Conservation (phyloP, 2,888 invertebrate species). For the Cacoxenus indagator region DNA sequence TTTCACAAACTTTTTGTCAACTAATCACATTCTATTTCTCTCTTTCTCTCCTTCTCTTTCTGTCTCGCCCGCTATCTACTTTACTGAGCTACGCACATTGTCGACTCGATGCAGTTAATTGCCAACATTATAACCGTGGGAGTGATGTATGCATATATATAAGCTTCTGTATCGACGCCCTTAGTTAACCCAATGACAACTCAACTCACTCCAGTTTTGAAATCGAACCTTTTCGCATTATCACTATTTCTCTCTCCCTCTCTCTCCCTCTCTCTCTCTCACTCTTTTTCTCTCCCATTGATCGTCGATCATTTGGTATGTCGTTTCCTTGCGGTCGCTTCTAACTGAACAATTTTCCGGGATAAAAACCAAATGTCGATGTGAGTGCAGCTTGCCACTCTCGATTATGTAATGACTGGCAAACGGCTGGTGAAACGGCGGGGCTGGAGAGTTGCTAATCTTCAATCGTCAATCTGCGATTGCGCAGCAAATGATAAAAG, state of each 20-base stretch:
- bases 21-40: not conserved
- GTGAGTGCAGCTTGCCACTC: too few species aligned
- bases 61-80: conserved; percentile 2
- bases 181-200: not conserved
- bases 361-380: not conserved
- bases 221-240: not conserved
- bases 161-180: not conserved
- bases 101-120: too few species aligned
- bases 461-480: too few species aligned
- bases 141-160: too few species aligned
- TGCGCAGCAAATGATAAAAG: too few species aligned
- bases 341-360: not conserved
- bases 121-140: conserved; percentile 4
- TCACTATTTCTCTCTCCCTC: not conserved
- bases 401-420: too few species aligned
- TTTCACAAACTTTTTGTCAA: too few species aligned
- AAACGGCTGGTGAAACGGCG: too few species aligned
- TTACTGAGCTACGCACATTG: not conserved
- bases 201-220: not conserved
- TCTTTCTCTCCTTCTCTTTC: conserved; percentile 7
- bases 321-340: not conserved
- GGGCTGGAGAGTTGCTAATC: too few species aligned
- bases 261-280: not conserved
- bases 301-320: not conserved
- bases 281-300: not conserved